A percentile compares a stretch with the other conserved stretches of the same genome.
These are phyloP conservation scores for Leptodactylus fuscus DNA, from an alignment of 2,113 vertebrate species.

Conservation along the genomic window DNA sequence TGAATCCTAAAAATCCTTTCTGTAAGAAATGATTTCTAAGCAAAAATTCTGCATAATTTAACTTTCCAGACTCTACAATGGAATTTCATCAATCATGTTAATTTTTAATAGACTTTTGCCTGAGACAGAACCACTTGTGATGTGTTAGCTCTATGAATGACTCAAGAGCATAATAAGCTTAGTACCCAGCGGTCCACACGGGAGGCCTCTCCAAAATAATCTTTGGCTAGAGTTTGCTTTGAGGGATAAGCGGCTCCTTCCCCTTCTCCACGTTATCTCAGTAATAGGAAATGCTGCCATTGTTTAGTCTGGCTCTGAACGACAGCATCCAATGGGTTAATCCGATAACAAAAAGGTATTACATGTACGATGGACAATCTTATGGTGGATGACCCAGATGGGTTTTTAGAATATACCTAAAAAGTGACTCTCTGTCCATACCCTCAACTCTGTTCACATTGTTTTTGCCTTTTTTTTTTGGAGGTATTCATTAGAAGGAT, in stretches of 20 bases:
- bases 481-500: too few species aligned
- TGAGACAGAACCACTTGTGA: background rate
- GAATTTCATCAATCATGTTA: background rate
- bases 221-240: background rate
- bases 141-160: conserved; percentile 2
- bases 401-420: too few species aligned
- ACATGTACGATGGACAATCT: too few species aligned
- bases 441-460: too few species aligned
- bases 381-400: too few species aligned
- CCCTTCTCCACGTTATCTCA: background rate
- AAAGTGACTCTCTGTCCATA: too few species aligned
- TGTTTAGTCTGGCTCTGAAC: background rate
- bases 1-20: too few species aligned
- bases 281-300: background rate
- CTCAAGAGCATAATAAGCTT: conserved; percentile 10
- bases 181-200: background rate
- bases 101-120: background rate
- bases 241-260: conserved; percentile 2
- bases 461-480: too few species aligned
- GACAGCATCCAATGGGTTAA: background rate
- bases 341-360: background rate
- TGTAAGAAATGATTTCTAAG: background rate
- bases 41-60: background rate
- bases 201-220: background rate
- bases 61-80: background rate